Evolutionary conservation across 2,113 vertebrate genomes (phyloP).

Genomic region (Girardinichthys multiradiatus): DNA sequence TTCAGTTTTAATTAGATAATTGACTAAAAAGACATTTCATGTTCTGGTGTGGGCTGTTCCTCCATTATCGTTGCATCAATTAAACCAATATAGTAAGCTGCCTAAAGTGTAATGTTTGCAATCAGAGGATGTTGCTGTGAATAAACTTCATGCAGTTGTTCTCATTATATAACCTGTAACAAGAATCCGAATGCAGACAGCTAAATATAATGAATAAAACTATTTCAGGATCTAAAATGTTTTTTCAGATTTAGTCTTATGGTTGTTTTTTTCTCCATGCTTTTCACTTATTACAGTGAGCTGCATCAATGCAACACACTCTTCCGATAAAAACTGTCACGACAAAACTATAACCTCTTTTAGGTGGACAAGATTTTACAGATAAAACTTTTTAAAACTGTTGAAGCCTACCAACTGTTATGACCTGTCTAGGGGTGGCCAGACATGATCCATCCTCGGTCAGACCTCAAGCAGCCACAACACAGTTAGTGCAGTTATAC

Average conservation of each 20-base stretch:
- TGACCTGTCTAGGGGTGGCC: too few relatives aligned
- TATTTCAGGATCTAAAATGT: too few relatives aligned
- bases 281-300: not conserved
- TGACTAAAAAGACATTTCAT: not conserved
- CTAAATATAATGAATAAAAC: not conserved
- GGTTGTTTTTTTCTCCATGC: too few relatives aligned
- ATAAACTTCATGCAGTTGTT: not conserved
- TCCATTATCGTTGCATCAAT: constrained; percentile 5
- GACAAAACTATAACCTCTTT: not conserved
- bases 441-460: too few relatives aligned
- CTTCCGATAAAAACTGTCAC: not conserved
- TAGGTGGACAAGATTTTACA: not conserved
- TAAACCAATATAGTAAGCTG: not conserved
- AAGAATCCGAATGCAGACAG: not conserved
- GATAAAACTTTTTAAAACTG: too few relatives aligned
- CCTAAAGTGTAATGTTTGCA: not conserved
- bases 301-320: not conserved
- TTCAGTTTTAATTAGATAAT: constrained; percentile 11
- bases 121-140: not conserved
- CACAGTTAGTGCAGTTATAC: too few relatives aligned
- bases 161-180: not conserved
- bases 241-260: too few relatives aligned
- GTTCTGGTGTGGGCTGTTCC: not conserved
- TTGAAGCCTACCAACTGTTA: too few relatives aligned
- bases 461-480: too few relatives aligned